These are phyloP conservation scores for Nothocercus nigrocapillus DNA, from an alignment of 2,113 vertebrate genomes.

Conservation along the genomic window DNA sequence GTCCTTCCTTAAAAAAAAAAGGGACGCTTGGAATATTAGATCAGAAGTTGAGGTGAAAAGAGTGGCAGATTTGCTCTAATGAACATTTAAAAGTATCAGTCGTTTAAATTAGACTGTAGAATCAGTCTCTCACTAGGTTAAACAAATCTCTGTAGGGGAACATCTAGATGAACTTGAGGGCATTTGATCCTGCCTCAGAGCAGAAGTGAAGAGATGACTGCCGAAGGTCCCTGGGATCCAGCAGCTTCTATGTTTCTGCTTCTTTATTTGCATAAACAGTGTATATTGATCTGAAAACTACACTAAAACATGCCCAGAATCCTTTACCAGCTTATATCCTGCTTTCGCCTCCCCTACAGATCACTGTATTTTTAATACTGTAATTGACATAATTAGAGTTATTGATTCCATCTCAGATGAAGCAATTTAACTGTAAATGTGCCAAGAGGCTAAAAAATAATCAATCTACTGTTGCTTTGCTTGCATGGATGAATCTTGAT, in stretches of 20 bases:
- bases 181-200: neutral
- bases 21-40: neutral
- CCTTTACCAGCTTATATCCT: neutral
- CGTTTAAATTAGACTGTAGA: neutral
- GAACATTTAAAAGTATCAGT: neutral
- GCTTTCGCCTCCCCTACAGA: neutral
- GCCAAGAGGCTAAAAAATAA: conserved; percentile 17
- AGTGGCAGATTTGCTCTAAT: neutral
- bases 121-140: neutral
- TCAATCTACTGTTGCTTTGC: conserved; percentile 7
- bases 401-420: neutral
- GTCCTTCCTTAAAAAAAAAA: neutral
- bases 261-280: neutral
- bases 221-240: neutral
- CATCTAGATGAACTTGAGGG: neutral
- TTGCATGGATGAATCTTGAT: conserved; percentile 13
- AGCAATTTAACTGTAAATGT: conserved; percentile 29
- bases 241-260: neutral
- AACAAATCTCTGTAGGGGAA: neutral
- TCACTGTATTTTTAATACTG: conserved; percentile 11
- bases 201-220: neutral
- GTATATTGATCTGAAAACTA: neutral
- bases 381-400: conserved; percentile 27
- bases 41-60: neutral
- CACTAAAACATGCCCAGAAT: neutral